A percentile compares a stretch with the other conserved stretches of the same genome.
phyloP scores from a whole-genome alignment of 2,113 vertebrate species.

The Callionymus lyra region DNA sequence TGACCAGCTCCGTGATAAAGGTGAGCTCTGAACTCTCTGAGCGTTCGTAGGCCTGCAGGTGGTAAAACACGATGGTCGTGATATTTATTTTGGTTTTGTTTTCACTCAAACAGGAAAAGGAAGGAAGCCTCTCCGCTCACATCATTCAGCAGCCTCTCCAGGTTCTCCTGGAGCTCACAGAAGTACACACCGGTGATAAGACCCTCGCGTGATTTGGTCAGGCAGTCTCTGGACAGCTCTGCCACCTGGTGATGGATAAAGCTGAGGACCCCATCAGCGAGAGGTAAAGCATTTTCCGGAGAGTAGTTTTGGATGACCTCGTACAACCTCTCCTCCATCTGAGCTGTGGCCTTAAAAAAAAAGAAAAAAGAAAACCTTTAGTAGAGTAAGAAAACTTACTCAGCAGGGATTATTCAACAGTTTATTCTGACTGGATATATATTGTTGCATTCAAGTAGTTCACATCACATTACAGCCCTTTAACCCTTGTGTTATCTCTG shows the following conservation, averaged over 20 bases:
- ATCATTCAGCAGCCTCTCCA: slow-evolving; percentile 83
- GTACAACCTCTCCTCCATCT: slow-evolving; percentile 88
- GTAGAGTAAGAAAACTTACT: neutral
- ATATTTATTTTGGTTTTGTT: neutral
- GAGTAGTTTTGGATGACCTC: slow-evolving; percentile 77
- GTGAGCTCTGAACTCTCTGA: slow-evolving; percentile 85
- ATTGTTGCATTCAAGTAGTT: too few species aligned
- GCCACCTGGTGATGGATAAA: slow-evolving; percentile 95
- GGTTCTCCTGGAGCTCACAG: slow-evolving; percentile 88
- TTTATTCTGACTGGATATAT: neutral
- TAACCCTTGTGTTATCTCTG: too few species aligned
- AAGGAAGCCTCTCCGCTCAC: slow-evolving; percentile 60
- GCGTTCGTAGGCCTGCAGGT: slow-evolving; percentile 79
- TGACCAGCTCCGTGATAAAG: slow-evolving; percentile 86
- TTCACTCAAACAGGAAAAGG: neutral
- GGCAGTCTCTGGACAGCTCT: slow-evolving; percentile 85
- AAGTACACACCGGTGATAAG: slow-evolving; percentile 90
- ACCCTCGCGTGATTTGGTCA: slow-evolving; percentile 81
- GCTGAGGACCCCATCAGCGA: slow-evolving; percentile 89
- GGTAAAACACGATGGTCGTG: slow-evolving; percentile 3
- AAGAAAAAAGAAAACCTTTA: neutral
- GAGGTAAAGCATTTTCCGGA: slow-evolving; percentile 77
- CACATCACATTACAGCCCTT: too few species aligned
- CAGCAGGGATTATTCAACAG: neutral
- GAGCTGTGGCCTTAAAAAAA: slow-evolving; percentile 81